A percentile compares a stretch with the other conserved stretches of the same genome.
Evolutionary conservation across 1,140 invertebrate species (phyloP).

Genomic region (Drosophila nikananu): DNA sequence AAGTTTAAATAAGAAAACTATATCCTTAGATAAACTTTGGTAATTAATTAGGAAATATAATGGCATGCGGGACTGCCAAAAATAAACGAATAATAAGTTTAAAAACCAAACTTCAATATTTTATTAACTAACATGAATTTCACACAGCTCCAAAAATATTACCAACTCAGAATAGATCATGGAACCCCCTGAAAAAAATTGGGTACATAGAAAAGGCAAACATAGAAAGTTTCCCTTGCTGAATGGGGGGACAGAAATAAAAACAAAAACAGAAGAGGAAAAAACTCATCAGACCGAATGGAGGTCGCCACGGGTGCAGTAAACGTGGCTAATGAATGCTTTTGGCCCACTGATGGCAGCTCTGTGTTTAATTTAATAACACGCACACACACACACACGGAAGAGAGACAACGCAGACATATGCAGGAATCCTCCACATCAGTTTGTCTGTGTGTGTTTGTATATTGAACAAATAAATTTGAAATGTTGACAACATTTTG

Average conservation of each 20-base stretch:
- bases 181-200: neutral
- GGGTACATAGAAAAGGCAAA: slow-evolving; percentile 51
- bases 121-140: neutral
- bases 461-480: slow-evolving; percentile 84
- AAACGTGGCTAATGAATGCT: slow-evolving; percentile 84
- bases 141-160: neutral
- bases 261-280: slow-evolving; percentile 32
- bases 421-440: slow-evolving; percentile 37
- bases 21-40: too few relatives aligned
- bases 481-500: slow-evolving; percentile 84
- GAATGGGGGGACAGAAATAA: slow-evolving; percentile 31
- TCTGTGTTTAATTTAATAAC: slow-evolving; percentile 84
- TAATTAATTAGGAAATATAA: too few relatives aligned
- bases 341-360: slow-evolving; percentile 80
- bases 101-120: too few relatives aligned
- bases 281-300: slow-evolving; percentile 82
- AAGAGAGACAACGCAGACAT: slow-evolving; percentile 55
- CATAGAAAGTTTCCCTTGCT: slow-evolving; percentile 66
- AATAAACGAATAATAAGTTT: too few relatives aligned
- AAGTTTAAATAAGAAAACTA: too few relatives aligned
- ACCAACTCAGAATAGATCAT: neutral
- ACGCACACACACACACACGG: slow-evolving; percentile 64
- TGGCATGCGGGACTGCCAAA: too few relatives aligned
- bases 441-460: slow-evolving; percentile 40
- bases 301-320: slow-evolving; percentile 82